These are phyloP conservation scores for Gallinago nigripennis DNA, from an alignment of 2,797 vertebrate genomes.

Conservation along the genomic window DNA sequence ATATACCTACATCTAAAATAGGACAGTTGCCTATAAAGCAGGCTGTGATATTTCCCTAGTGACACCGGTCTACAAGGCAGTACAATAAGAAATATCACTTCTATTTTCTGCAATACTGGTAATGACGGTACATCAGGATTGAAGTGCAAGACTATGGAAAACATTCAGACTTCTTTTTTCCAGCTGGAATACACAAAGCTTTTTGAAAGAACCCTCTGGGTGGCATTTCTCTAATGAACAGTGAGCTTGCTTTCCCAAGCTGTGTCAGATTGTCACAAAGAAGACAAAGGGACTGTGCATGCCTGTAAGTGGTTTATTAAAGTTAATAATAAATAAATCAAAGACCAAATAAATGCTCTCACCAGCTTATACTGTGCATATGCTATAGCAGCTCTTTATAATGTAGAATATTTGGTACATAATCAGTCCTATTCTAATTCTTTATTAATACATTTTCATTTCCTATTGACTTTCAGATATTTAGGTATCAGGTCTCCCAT, in stretches of 20 bases:
- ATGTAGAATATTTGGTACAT: not conserved
- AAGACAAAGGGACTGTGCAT: conserved; percentile 1
- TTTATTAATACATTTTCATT: not conserved
- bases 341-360: not conserved
- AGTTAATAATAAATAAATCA: conserved; percentile 40
- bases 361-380: not conserved
- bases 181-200: conserved; percentile 39
- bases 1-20: conserved; percentile 68
- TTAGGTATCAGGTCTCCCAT: not conserved
- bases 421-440: not conserved
- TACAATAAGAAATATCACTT: conserved; percentile 52
- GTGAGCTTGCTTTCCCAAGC: conserved; percentile 35
- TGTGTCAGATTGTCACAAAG: conserved; percentile 39
- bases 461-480: not conserved
- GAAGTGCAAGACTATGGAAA: conserved; percentile 46
- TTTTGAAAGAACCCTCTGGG: conserved; percentile 57
- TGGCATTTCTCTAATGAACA: conserved; percentile 65
- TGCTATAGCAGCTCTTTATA: not conserved
- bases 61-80: conserved; percentile 59
- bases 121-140: conserved; percentile 56
- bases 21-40: conserved; percentile 58
- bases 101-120: conserved; percentile 43
- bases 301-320: not conserved
- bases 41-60: conserved; percentile 63
- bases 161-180: conserved; percentile 45